Base-by-base conservation (phyloP, 2,797 vertebrate genomes). In the Malurus splendens region DNA sequence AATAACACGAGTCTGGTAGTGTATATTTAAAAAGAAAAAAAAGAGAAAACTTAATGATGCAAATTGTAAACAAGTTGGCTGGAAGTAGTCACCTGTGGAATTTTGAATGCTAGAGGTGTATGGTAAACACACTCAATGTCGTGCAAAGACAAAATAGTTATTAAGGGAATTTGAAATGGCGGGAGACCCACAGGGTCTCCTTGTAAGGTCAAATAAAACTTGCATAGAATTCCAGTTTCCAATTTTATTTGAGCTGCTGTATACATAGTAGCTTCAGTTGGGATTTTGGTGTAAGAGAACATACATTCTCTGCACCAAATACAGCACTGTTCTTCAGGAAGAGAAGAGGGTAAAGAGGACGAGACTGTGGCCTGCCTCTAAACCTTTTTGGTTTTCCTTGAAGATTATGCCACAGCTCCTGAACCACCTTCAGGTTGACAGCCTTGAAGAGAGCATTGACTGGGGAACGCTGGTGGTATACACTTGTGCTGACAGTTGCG, bases 331-430 rank as follows among this genome's bases (percentile, higher is more conserved):
- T 47, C 18, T 45, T 51, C 6, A 42, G 23, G 22, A 48, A 25
- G 59, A 60, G 25, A 32, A 1, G 1, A 9, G 15, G 47, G 16
- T 51, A 83, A 28, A 50, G 14, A 18, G 38, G 3, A 61, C 30
- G 55, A 56, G 20, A 10, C 24, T 55, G 28, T 60, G 36, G 12
- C 23, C 61, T 61, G 38, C 14, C 42, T 75, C 52, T 93, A 38
- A 90, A 55, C 12, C 6, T 32, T 45, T 47, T 36, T 64, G 20
- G 48, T 56, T 81, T 79, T 66, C 27, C 61, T 71, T 73, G 20
- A 86, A 99, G 99, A 98, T 99, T 82, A 99, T 99, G 99, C 99
- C 99, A 9, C 99, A 99, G 96, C 97, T 99, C 74, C 96, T 99
- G 65, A 99, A 98, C 96, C 95, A 98, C 91, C 98, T 99, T 30